phyloP scores from a whole-genome alignment of 2,797 vertebrate species.

The Molossus alvarezi region DNA sequence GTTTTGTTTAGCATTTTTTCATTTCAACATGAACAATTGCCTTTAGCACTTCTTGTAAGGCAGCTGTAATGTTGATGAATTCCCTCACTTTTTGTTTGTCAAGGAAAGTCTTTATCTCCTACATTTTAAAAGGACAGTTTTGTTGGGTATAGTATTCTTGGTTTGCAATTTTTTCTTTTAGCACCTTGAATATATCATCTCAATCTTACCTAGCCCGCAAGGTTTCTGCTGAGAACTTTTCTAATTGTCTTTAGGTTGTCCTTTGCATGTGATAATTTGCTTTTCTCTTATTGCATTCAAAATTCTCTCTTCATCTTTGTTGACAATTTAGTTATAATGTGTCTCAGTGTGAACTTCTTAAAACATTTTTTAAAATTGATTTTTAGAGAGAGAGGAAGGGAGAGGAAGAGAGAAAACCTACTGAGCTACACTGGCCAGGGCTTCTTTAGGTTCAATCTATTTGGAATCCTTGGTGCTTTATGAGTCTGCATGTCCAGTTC shows the following conservation, averaged over 20 bases:
- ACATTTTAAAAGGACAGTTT: not conserved
- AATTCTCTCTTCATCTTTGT: too few species aligned
- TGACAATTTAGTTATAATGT: too few species aligned
- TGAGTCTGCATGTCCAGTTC: not conserved
- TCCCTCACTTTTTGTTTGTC: not conserved
- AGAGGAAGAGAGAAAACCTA: too few species aligned
- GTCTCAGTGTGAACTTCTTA: too few species aligned
- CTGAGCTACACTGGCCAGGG: too few species aligned
- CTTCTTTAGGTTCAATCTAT: not conserved
- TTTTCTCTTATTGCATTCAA: too few species aligned
- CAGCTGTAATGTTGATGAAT: not conserved
- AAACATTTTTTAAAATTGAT: too few species aligned
- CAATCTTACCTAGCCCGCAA: not conserved
- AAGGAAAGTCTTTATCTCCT: not conserved
- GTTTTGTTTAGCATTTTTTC: not conserved
- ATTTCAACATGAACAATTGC: conserved; percentile 17
- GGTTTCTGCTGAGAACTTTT: too few species aligned
- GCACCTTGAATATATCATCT: not conserved
- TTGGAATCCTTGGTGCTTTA: not conserved
- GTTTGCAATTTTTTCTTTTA: too few species aligned
- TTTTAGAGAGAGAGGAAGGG: too few species aligned
- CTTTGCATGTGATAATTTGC: too few species aligned
- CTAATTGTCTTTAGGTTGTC: too few species aligned
- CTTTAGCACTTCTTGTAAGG: not conserved
- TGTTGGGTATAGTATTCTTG: not conserved